Conservation (phyloP, 2,888 invertebrate species). For the Acrobasis consociella region DNA sequence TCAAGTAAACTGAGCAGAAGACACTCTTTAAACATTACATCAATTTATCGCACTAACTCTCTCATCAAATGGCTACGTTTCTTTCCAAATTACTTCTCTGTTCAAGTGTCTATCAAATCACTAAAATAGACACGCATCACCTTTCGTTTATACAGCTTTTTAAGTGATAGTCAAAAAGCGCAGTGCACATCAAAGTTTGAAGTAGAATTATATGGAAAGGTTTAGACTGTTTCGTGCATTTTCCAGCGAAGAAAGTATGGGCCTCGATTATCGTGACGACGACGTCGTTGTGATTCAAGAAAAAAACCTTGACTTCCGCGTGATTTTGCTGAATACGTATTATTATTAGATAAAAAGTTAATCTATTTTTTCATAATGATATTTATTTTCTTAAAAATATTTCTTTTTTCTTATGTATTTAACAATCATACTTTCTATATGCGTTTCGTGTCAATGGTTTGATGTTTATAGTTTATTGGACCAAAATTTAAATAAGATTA, state of each 20-base stretch:
- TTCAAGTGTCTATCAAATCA: conserved; percentile 15
- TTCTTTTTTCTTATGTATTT: too few relatives aligned
- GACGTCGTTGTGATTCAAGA: too few relatives aligned
- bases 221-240: conserved; percentile 2
- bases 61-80: conserved; percentile 15
- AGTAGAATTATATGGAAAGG: conserved; percentile 11
- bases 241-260: background rate
- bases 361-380: too few relatives aligned
- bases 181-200: conserved; percentile 18
- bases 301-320: too few relatives aligned
- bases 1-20: background rate
- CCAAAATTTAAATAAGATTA: too few relatives aligned
- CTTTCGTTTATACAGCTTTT: conserved; percentile 9
- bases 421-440: too few relatives aligned
- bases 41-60: conserved; percentile 28
- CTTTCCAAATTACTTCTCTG: background rate
- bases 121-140: conserved; percentile 16
- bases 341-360: too few relatives aligned
- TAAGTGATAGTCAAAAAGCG: conserved; percentile 18
- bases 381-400: too few relatives aligned
- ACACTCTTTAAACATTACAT: background rate
- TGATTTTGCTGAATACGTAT: too few relatives aligned
- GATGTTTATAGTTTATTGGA: too few relatives aligned
- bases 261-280: too few relatives aligned
- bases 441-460: too few relatives aligned